These are phyloP conservation scores for Troglohyphantes excavatus DNA, from an alignment of 2,888 invertebrate genomes.

Conservation along the genomic window DNA sequence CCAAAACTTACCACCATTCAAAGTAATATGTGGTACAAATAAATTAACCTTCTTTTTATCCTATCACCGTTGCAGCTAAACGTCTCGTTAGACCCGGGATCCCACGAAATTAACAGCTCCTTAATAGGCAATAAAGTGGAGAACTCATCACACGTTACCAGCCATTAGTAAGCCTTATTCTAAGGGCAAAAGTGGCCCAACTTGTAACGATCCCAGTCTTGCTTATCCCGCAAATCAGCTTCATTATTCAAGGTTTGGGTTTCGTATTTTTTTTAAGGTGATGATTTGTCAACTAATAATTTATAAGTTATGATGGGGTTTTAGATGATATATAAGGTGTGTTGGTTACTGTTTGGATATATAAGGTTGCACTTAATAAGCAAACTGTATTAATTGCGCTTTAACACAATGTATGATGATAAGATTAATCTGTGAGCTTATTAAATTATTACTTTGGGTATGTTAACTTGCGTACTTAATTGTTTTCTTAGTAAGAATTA, in stretches of 20 bases:
- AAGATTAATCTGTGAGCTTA: background rate
- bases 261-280: background rate
- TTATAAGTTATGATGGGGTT: background rate
- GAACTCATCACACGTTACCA: conserved; percentile 32
- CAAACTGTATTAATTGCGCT: background rate
- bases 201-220: background rate
- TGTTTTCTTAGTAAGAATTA: no score
- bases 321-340: background rate
- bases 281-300: background rate
- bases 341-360: background rate
- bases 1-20: background rate
- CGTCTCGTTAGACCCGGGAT: background rate
- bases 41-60: conserved; percentile 21
- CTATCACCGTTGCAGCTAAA: conserved; percentile 14
- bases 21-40: conserved; percentile 13
- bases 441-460: background rate
- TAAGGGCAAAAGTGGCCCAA: background rate
- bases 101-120: conserved; percentile 37
- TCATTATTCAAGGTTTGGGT: conserved; percentile 14
- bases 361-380: background rate
- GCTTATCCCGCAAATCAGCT: conserved; percentile 1
- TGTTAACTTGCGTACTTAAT: no score
- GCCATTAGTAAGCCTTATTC: conserved; percentile 10
- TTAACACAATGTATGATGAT: background rate
- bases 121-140: conserved; percentile 49